Percentiles rank a stretch among this genome's conserved stretches.
phyloP scores from a whole-genome alignment of 2,113 vertebrate species.

The Dromiciops gliroides region DNA sequence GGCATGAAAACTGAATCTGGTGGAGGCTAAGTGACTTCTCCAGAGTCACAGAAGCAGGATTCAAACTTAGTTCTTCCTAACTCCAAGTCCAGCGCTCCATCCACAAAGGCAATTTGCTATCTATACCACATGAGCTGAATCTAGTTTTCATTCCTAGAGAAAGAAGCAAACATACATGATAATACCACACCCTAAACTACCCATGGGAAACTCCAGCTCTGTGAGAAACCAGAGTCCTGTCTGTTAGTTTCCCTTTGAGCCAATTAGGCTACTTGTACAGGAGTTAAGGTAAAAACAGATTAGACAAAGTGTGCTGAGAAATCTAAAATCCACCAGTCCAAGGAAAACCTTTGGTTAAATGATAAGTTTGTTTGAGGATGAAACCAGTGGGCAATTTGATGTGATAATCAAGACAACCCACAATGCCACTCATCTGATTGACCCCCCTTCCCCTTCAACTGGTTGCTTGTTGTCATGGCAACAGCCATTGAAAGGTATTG shows the following conservation, averaged over 20 bases:
- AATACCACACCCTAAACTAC: background rate
- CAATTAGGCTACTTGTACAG: background rate
- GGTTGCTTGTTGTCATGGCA: background rate
- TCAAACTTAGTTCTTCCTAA: background rate
- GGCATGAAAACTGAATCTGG: background rate
- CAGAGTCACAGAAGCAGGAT: background rate
- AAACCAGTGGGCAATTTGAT: slow-evolving; percentile 1
- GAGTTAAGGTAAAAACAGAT: background rate
- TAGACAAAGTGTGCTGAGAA: background rate
- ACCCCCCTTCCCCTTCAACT: slow-evolving; percentile 31
- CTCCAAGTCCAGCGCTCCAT: background rate
- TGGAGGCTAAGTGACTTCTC: background rate
- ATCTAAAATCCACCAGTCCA: background rate
- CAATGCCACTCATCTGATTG: background rate
- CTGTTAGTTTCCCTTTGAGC: background rate
- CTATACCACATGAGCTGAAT: background rate
- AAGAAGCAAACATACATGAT: background rate
- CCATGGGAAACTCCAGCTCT: background rate
- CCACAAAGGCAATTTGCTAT: background rate
- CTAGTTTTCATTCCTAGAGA: background rate
- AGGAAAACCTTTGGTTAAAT: slow-evolving; percentile 15
- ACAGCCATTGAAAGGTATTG: slow-evolving; percentile 1
- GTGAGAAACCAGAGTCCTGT: background rate
- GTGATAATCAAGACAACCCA: background rate
- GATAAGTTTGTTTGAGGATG: background rate